phyloP scores from a whole-genome alignment of 2,797 vertebrate genomes.

The Darevskia mixta region DNA sequence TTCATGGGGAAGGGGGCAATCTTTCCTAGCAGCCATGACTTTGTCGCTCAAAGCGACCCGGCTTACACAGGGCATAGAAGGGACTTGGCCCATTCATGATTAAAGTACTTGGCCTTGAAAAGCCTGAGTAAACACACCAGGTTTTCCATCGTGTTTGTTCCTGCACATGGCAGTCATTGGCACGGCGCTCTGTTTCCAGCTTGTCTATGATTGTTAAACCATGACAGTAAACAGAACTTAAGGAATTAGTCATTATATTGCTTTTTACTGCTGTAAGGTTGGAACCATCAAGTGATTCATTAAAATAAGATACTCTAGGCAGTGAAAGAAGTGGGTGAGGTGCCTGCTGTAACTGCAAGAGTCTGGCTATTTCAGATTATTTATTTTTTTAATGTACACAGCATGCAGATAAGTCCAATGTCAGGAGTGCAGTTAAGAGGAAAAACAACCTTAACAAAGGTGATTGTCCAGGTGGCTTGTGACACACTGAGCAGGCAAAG shows the following conservation, averaged over 20 bases:
- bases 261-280: conserved; percentile 55
- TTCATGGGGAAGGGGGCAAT: conserved; percentile 36
- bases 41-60: conserved; percentile 47
- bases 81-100: conserved; percentile 6
- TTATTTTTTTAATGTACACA: conserved; percentile 20
- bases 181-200: conserved; percentile 39
- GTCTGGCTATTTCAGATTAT: conserved; percentile 37
- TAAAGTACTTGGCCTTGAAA: conserved; percentile 21
- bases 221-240: conserved; percentile 40
- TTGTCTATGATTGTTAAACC: conserved; percentile 30
- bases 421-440: conserved; percentile 37
- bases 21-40: conserved; percentile 52
- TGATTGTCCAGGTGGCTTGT: conserved; percentile 10
- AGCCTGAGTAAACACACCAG: conserved; percentile 36
- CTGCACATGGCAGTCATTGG: not conserved
- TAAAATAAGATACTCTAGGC: conserved; percentile 62
- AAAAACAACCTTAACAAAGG: not conserved
- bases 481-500: not conserved
- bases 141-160: conserved; percentile 16
- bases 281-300: conserved; percentile 47
- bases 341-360: conserved; percentile 3
- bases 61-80: conserved; percentile 41
- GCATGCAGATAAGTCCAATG: conserved; percentile 42
- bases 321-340: conserved; percentile 28
- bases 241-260: conserved; percentile 46